Evolutionary conservation across 2,113 vertebrate species (phyloP).

Genomic region (Cryptotis parvus): DNA sequence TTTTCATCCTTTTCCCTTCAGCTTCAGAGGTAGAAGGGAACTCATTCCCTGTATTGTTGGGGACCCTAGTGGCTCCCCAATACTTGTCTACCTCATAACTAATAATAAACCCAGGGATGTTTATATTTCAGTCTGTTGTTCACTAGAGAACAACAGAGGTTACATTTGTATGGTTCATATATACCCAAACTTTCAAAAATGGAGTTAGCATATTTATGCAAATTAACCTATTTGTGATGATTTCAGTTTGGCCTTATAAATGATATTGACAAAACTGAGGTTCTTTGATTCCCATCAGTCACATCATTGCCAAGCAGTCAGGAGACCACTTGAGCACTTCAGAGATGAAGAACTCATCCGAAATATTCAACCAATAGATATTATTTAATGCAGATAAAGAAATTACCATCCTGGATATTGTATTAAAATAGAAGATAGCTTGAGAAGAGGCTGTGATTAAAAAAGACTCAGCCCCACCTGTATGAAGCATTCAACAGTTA

Average conservation of each 20-base stretch:
- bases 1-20: too few species aligned
- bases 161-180: neutral
- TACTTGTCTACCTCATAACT: neutral
- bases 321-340: neutral
- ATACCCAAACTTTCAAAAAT: neutral
- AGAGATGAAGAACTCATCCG: neutral
- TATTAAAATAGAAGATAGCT: neutral
- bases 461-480: neutral
- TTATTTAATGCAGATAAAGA: neutral
- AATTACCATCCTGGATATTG: neutral
- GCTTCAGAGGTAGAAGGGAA: too few species aligned
- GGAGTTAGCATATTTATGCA: slow-evolving; percentile 19
- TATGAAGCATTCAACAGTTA: too few species aligned
- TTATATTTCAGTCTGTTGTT: neutral
- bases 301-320: slow-evolving; percentile 27
- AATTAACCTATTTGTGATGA: slow-evolving; percentile 21
- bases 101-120: neutral
- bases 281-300: slow-evolving; percentile 23
- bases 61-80: too few species aligned
- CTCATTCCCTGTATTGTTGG: too few species aligned
- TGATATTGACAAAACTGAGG: slow-evolving; percentile 4
- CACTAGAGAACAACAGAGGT: neutral
- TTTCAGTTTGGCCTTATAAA: slow-evolving; percentile 30
- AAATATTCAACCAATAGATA: slow-evolving; percentile 2
- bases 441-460: too few species aligned